phyloP scores from a whole-genome alignment of 2,888 invertebrate species.

The Hirtodrosophila cameraria region DNA sequence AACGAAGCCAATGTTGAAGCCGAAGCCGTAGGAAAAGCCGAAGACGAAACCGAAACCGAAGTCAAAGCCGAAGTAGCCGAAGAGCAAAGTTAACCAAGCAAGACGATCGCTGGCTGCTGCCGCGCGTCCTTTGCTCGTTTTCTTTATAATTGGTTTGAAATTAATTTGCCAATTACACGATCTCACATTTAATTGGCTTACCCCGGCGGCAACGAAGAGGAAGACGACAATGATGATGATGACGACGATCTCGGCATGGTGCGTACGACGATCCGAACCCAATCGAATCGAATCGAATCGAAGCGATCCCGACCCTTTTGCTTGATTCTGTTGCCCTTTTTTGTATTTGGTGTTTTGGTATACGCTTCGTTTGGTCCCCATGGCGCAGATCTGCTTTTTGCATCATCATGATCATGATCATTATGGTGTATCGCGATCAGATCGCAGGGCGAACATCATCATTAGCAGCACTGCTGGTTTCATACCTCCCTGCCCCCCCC shows the following conservation, averaged over 20 bases:
- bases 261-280: slow-evolving; percentile 31
- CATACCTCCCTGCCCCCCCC: too few species aligned
- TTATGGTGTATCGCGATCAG: slow-evolving; percentile 26
- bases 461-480: slow-evolving; percentile 60
- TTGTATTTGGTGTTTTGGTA: slow-evolving; percentile 53
- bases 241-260: slow-evolving; percentile 38
- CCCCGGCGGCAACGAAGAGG: slow-evolving; percentile 54
- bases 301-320: slow-evolving; percentile 27
- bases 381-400: slow-evolving; percentile 41
- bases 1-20: slow-evolving; percentile 9
- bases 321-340: slow-evolving; percentile 64
- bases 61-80: not conserved
- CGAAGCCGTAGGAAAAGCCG: slow-evolving; percentile 8
- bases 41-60: slow-evolving; percentile 4
- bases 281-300: not conserved
- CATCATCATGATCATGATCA: slow-evolving; percentile 14
- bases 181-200: slow-evolving; percentile 83
- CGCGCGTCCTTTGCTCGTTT: slow-evolving; percentile 49
- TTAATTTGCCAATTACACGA: slow-evolving; percentile 84
- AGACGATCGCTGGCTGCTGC: slow-evolving; percentile 9
- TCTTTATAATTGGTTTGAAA: slow-evolving; percentile 83
- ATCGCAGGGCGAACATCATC: slow-evolving; percentile 61
- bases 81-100: slow-evolving; percentile 11
- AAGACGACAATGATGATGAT: slow-evolving; percentile 6
- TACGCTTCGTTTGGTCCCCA: slow-evolving; percentile 58